Evolutionary conservation across 2,888 invertebrate species (phyloP).

Genomic region (Phortica magna): DNA sequence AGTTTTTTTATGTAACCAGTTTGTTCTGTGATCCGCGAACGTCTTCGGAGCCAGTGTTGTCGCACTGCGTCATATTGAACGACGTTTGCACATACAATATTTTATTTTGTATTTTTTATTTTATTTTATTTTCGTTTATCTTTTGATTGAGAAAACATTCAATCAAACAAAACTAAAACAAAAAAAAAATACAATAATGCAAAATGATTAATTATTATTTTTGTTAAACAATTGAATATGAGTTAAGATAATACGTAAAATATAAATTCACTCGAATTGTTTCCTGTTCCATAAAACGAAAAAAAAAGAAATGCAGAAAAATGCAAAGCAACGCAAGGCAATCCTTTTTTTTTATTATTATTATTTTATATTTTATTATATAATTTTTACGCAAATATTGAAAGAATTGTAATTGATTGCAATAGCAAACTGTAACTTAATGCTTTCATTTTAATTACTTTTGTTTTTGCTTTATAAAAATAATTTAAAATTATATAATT

Average conservation of each 20-base stretch:
- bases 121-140: conserved; percentile 22
- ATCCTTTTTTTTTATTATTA: background rate
- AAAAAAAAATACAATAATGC: background rate
- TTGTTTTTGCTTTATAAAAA: background rate
- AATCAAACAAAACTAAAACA: background rate
- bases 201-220: background rate
- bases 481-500: background rate
- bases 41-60: conserved; percentile 37
- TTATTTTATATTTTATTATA: conserved; percentile 4
- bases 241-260: background rate
- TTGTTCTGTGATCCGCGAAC: conserved; percentile 73
- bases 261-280: conserved; percentile 20
- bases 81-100: conserved; percentile 51
- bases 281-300: conserved; percentile 8
- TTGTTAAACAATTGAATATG: conserved; percentile 16
- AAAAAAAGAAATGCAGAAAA: no score
- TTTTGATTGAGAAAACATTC: background rate
- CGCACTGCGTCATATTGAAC: conserved; percentile 16
- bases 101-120: conserved; percentile 33
- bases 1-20: conserved; percentile 58
- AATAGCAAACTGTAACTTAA: conserved; percentile 36
- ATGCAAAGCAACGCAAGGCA: conserved; percentile 10
- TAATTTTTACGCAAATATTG: background rate
- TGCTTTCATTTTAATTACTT: conserved; percentile 6
- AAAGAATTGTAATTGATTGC: conserved; percentile 39